Conservation (phyloP, 2,888 invertebrate genomes). For the Hemithea aestivaria region DNA sequence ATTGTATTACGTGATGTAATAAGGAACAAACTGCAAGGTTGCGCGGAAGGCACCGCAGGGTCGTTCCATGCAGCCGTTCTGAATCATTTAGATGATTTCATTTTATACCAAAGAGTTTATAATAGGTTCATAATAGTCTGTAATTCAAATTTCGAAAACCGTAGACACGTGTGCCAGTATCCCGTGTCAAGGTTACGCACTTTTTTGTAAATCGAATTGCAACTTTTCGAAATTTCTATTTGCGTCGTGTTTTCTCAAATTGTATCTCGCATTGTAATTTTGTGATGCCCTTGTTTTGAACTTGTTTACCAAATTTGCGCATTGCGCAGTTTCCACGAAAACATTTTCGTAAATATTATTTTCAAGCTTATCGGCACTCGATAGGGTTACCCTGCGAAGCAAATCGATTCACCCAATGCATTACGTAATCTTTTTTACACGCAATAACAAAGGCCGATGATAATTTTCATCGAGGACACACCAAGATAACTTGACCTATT, state of each 20-base stretch:
- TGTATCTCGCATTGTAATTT: too few species aligned
- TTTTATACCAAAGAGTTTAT: conserved; percentile 3
- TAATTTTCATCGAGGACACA: conserved; percentile 76
- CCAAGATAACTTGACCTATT: conserved; percentile 78
- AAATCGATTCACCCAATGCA: conserved; percentile 33
- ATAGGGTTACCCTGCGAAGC: conserved; percentile 28
- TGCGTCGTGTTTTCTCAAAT: too few species aligned
- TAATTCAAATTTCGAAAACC: too few species aligned
- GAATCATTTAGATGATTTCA: conserved; percentile 12
- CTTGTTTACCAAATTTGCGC: too few species aligned
- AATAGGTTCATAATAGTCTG: too few species aligned
- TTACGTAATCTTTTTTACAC: conserved; percentile 60
- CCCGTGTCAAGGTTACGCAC: too few species aligned
- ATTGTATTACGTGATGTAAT: conserved; percentile 69
- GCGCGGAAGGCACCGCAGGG: conserved; percentile 60
- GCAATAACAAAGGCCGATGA: conserved; percentile 59
- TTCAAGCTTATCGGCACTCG: neutral
- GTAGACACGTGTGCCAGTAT: too few species aligned
- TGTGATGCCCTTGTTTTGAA: too few species aligned
- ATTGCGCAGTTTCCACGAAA: neutral
- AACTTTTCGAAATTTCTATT: too few species aligned
- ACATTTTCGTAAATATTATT: conserved; percentile 1
- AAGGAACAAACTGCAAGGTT: conserved; percentile 69
- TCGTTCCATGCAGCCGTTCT: conserved; percentile 53
- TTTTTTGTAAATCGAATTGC: too few species aligned